These are phyloP conservation scores for Candoia aspera DNA, from an alignment of 2,113 vertebrate genomes.

Conservation along the genomic window DNA sequence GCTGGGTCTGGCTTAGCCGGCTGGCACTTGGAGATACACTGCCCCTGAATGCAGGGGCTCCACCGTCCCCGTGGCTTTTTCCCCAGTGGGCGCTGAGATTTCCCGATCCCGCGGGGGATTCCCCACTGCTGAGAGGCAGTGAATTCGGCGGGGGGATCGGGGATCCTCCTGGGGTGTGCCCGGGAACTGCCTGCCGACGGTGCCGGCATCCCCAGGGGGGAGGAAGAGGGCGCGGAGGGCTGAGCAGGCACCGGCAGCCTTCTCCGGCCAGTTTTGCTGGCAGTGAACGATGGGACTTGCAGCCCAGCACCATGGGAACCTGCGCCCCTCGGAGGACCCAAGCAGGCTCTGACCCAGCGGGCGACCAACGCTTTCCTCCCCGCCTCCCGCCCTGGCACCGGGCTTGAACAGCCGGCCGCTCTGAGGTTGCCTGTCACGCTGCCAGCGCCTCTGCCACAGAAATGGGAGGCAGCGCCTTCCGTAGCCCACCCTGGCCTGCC, in stretches of 20 bases:
- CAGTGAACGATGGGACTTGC: neutral
- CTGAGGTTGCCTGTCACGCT: neutral
- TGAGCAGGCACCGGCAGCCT: neutral
- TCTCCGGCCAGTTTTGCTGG: neutral
- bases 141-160: neutral
- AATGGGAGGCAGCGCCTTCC: rapidly evolving
- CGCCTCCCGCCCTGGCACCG: too few relatives aligned
- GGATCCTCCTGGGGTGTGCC: too few relatives aligned
- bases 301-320: neutral
- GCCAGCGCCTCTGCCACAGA: neutral
- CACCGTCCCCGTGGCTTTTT: neutral
- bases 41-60: neutral
- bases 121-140: too few relatives aligned
- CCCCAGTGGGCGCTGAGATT: too few relatives aligned
- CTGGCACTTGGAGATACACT: neutral
- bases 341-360: too few relatives aligned
- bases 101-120: neutral
- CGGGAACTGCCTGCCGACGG: too few relatives aligned
- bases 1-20: too few relatives aligned
- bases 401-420: neutral
- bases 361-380: too few relatives aligned
- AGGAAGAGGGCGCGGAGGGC: neutral
- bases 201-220: too few relatives aligned
- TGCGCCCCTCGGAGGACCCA: neutral
- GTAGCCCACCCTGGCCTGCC: neutral